Evolutionary conservation across 2,888 invertebrate species (phyloP), one percentile per base, ranked within the genome.

Genomic region (Steromphala cineraria): DNA sequence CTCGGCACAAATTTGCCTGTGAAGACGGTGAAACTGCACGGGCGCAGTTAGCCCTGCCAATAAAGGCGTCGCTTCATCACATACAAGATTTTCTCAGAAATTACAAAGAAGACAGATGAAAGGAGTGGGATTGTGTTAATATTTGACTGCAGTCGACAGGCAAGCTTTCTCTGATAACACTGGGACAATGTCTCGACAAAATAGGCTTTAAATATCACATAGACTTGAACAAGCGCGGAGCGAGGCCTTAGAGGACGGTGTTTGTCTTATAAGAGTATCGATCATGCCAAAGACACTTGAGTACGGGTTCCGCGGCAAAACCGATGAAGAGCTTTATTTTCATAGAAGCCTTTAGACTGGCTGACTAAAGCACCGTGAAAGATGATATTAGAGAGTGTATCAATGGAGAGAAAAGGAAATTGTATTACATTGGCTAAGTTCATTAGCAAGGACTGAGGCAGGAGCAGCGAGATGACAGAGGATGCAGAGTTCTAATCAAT

Each of bases 141-240:
- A 81, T 81, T 81, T 81, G 81, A 53, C 81, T 75, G 56, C 46
- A 75, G 36, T 74, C 36, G n/a, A 31, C 46, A 52, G 62, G 75
- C 53, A 36, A 52, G 81, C 79, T 81, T 81, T 78, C 81, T 74
- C 75, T 52, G 78, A 81, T 74, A 81, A 81, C 81, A 81, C 67
- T 5, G 55, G 40, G 46, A 81, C 81, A 81, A 81, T 79, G 67
- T 62, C 75, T 71, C 79, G 56, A 78, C 81, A 81, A 81, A 81
- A 81, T 81, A 75, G 81, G 81, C 78, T 81, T 81, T 81, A 81
- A 81, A 81, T 81, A 78, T 52, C 62, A 53, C 79, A 81, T 79
- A 78, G 75, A 75, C 74, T 46, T 28, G 31, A 75, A 67, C 78
- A 81, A 79, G 78, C 46, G 75, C 62, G 53, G 19, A 24, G 74